phyloP scores from a whole-genome alignment of 2,888 invertebrate species.

The Eupithecia abbreviata region DNA sequence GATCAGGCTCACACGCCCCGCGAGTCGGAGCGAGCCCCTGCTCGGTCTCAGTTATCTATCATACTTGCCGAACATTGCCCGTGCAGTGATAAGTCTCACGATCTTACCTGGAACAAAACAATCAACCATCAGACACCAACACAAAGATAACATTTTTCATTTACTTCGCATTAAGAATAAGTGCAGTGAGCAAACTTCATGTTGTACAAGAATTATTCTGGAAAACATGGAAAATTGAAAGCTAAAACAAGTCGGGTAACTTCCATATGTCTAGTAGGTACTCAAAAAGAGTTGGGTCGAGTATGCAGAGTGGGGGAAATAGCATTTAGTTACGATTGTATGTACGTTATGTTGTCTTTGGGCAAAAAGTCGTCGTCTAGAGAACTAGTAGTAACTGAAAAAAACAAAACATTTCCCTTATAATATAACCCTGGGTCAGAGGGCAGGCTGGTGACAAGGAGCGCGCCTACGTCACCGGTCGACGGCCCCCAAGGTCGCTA shows the following conservation, averaged over 20 bases:
- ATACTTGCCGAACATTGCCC: neutral
- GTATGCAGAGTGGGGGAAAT: too few species aligned
- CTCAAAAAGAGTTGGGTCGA: too few species aligned
- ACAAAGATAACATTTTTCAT: neutral
- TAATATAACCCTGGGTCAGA: neutral
- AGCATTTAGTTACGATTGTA: too few species aligned
- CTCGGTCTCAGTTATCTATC: neutral
- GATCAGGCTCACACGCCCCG: too few species aligned
- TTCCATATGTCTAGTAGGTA: neutral
- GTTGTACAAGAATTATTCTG: neutral
- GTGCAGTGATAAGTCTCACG: neutral
- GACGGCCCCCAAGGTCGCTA: conserved; percentile 59
- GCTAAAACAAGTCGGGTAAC: neutral
- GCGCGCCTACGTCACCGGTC: conserved; percentile 63
- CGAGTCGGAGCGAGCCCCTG: neutral
- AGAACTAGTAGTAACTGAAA: too few species aligned
- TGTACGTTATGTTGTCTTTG: too few species aligned
- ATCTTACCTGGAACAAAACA: conserved; percentile 30
- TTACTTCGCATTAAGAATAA: too few species aligned
- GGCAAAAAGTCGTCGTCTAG: too few species aligned
- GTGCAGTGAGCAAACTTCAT: neutral
- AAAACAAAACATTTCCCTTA: conserved; percentile 5
- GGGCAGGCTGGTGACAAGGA: conserved; percentile 16
- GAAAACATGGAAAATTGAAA: too few species aligned
- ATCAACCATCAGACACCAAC: neutral